Conservation (phyloP, 2,797 vertebrate species). For the Typhlichthys subterraneus region DNA sequence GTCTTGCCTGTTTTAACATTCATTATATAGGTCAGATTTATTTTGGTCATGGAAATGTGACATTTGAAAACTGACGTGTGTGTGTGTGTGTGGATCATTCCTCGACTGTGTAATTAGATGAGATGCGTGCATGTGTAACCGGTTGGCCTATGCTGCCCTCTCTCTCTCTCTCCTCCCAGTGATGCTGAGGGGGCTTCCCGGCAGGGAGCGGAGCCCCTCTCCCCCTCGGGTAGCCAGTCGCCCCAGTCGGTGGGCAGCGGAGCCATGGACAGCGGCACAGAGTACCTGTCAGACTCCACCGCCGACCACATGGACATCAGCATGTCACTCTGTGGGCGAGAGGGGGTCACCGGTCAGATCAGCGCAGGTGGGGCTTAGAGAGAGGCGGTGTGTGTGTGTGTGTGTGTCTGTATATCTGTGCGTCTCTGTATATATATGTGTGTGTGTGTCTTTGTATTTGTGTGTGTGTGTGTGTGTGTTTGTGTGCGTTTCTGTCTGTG, state of each 20-base stretch:
- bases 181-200: conserved; percentile 67
- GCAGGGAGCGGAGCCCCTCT: conserved; percentile 56
- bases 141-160: background rate
- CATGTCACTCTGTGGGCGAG: conserved; percentile 90
- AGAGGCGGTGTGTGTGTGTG: background rate
- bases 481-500: conserved; percentile 8
- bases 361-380: conserved; percentile 63
- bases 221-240: conserved; percentile 71
- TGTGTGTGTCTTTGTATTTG: background rate
- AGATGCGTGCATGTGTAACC: background rate
- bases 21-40: too few relatives aligned
- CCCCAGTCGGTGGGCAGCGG: conserved; percentile 67
- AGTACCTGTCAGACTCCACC: conserved; percentile 71
- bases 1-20: too few relatives aligned
- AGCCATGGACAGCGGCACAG: conserved; percentile 70
- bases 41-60: too few relatives aligned
- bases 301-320: conserved; percentile 69
- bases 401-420: background rate
- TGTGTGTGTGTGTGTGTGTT: background rate
- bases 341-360: conserved; percentile 81
- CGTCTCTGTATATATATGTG: background rate
- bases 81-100: background rate
- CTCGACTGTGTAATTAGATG: background rate
- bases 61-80: too few relatives aligned
- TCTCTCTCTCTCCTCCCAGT: conserved; percentile 56